Conservation (phyloP, 2,888 invertebrate species). For the Agriopis marginaria region DNA sequence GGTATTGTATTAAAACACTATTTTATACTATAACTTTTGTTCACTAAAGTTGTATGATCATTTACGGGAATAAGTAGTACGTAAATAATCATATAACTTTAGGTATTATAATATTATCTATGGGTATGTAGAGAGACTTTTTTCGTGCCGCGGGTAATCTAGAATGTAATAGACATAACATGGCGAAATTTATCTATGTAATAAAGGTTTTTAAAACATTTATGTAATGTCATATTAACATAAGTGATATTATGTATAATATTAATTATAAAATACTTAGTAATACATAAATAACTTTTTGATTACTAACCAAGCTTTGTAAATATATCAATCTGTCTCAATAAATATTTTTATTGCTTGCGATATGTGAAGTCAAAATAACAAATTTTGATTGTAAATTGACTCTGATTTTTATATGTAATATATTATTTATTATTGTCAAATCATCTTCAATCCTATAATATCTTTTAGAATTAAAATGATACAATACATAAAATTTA, state of each 20-base stretch:
- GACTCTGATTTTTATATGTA: constrained; percentile 38
- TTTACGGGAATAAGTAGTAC: too few relatives aligned
- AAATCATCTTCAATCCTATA: constrained; percentile 40
- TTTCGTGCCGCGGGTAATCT: too few relatives aligned
- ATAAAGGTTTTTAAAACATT: not conserved
- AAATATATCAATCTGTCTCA: constrained; percentile 48
- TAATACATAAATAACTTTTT: not conserved
- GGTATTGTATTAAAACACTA: too few relatives aligned
- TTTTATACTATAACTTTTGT: too few relatives aligned
- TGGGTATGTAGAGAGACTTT: too few relatives aligned
- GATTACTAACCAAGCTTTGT: constrained; percentile 34
- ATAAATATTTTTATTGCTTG: constrained; percentile 55
- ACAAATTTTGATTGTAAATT: constrained; percentile 40
- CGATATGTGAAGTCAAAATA: constrained; percentile 56
- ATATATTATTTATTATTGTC: constrained; percentile 50
- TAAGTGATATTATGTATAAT: not conserved
- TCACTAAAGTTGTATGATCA: too few relatives aligned
- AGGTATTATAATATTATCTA: too few relatives aligned
- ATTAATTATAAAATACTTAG: not conserved
- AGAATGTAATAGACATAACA: too few relatives aligned
- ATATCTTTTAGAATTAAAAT: constrained; percentile 34
- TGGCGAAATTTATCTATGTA: too few relatives aligned
- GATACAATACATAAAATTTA: not conserved
- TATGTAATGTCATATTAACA: not conserved
- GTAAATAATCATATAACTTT: too few relatives aligned